These are phyloP conservation scores for Halesus radiatus DNA, from an alignment of 1,140 invertebrate species.

Conservation along the genomic window DNA sequence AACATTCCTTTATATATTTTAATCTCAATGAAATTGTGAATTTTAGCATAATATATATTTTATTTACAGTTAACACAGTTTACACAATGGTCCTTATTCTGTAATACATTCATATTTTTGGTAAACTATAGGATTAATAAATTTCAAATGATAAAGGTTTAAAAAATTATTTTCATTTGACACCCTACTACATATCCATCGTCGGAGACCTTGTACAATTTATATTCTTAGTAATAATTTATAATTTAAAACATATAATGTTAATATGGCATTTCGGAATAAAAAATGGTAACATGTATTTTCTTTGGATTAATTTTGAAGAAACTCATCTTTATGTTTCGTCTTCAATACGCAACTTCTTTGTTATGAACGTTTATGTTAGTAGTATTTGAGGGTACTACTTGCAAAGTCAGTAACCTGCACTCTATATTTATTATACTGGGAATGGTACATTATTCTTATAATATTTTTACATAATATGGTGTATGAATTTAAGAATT, in stretches of 20 bases:
- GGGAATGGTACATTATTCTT: too few relatives aligned
- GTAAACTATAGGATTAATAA: constrained; percentile 22
- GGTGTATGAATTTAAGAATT: too few relatives aligned
- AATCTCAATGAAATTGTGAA: not conserved
- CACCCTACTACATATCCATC: not conserved
- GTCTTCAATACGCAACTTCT: too few relatives aligned
- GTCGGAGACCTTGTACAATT: too few relatives aligned
- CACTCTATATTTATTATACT: too few relatives aligned
- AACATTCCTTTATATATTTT: not conserved
- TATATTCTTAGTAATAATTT: too few relatives aligned
- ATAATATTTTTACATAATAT: too few relatives aligned
- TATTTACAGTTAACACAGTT: constrained; percentile 15
- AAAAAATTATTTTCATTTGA: constrained; percentile 30
- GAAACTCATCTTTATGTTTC: not conserved
- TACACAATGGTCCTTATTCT: not conserved
- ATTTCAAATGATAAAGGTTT: constrained; percentile 6
- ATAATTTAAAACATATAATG: too few relatives aligned
- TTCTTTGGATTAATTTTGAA: constrained; percentile 18
- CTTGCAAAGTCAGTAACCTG: too few relatives aligned
- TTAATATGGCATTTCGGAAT: constrained; percentile 6
- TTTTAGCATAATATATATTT: constrained; percentile 26
- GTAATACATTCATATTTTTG: constrained; percentile 11
- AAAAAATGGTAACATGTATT: constrained; percentile 18
- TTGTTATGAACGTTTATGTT: too few relatives aligned
- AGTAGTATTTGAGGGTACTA: too few relatives aligned